phyloP scores from a whole-genome alignment of 2,113 vertebrate species.

The Urocynchramus pylzowi region DNA sequence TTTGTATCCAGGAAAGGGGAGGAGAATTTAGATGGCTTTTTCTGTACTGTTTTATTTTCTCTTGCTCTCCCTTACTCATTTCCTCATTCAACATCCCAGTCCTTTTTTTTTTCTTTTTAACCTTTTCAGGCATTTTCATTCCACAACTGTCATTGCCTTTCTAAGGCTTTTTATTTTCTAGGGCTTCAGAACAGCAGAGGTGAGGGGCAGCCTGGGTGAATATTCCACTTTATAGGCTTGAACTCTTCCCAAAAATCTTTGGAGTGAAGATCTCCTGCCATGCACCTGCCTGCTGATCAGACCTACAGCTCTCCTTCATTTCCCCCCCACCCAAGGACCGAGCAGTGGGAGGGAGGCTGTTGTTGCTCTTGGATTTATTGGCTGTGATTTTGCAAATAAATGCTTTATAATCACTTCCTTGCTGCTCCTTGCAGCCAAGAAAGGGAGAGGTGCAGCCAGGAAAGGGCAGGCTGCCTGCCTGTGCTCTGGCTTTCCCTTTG shows the following conservation, averaged over 20 bases:
- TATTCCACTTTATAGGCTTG: not conserved
- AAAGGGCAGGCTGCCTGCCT: not conserved
- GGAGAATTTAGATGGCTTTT: not conserved
- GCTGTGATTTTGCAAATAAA: conserved; percentile 54
- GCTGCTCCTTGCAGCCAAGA: conserved; percentile 3
- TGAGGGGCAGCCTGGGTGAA: not conserved
- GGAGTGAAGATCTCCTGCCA: not conserved
- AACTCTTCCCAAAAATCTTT: not conserved
- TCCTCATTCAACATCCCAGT: not conserved
- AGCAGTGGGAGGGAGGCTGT: not conserved
- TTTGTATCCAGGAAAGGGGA: conserved; percentile 30
- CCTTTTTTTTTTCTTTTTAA: not conserved
- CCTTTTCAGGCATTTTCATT: not conserved
- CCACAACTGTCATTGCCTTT: not conserved
- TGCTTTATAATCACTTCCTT: conserved; percentile 49
- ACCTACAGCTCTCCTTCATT: not conserved
- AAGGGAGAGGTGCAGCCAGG: not conserved
- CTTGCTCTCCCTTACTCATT: not conserved
- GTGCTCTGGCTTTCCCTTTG: not conserved
- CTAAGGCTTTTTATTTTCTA: not conserved
- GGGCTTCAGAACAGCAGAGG: not conserved
- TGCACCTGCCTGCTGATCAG: not conserved
- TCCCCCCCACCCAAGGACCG: not conserved
- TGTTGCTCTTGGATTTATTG: conserved; percentile 15
- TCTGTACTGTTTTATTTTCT: conserved; percentile 6